Percentiles rank a stretch among this genome's conserved stretches.
These are phyloP conservation scores for Hyles euphorbiae DNA, from an alignment of 1,140 invertebrate species.

Conservation along the genomic window DNA sequence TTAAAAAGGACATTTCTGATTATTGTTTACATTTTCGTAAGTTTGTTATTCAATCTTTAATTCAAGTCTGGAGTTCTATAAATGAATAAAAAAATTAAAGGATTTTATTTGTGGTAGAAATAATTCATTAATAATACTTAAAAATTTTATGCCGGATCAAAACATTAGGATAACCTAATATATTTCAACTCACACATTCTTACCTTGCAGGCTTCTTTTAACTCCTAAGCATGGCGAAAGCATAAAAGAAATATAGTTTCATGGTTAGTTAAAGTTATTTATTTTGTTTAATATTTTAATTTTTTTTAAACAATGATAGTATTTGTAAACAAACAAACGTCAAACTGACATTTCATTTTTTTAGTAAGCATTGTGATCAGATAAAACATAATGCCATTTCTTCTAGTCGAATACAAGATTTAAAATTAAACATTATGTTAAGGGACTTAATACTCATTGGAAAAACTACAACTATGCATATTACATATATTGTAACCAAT, in stretches of 20 bases:
- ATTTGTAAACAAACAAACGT: background rate
- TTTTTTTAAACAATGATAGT: background rate
- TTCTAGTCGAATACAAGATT: no score
- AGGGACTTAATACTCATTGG: no score
- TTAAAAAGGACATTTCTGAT: no score
- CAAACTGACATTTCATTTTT: slow-evolving; percentile 1
- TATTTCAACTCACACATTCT: slow-evolving; percentile 1
- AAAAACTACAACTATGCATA: no score
- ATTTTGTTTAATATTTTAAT: background rate
- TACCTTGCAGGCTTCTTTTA: slow-evolving; percentile 90
- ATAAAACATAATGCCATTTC: no score
- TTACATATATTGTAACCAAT: no score
- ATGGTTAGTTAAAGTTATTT: background rate
- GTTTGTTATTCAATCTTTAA: background rate
- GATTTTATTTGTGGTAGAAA: background rate
- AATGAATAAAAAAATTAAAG: slow-evolving; percentile 1
- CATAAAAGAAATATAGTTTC: slow-evolving; percentile 16
- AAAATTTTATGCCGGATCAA: no score
- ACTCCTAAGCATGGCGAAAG: slow-evolving; percentile 73
- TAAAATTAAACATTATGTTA: no score
- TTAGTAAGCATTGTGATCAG: no score
- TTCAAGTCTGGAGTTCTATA: background rate
- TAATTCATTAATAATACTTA: background rate
- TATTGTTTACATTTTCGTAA: no score
- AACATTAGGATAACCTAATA: no score